Evolutionary conservation across 2,888 invertebrate genomes (phyloP), one percentile per base, ranked within the genome.

Genomic region (Sinotaia quadrata): DNA sequence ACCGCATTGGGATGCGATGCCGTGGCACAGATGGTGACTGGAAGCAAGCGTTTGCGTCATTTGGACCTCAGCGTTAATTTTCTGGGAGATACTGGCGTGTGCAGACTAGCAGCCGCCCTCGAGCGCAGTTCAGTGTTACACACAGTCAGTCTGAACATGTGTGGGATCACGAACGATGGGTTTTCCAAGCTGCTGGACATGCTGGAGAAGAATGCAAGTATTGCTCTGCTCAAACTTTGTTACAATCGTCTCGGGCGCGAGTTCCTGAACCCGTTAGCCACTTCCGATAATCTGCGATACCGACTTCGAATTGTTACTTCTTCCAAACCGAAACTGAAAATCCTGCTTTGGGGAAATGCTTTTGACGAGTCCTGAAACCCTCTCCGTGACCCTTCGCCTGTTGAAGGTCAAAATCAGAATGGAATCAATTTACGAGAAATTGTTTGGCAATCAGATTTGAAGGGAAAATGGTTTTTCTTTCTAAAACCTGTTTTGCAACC

Each of bases 311-410:
- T 82, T 34, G 82, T 84, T 52, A 83, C 82, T 47, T 83, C 84
- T 63, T 84, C 84, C 34, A 85, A 85, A 71, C 85, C 84, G 18
- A 83, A 85, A 73, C 78, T 87, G 33, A 86, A 83, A 70, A 78
- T 87, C 15, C 75, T 87, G 37, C 77, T 87, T 7, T 87, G 87
- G 87, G 87, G 87, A 62, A 87, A 87, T 66, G 75, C 82, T 7
- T 80, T 86, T 69, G 84, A 85, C 29, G 85, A 84, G 47, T 71
- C 79, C 8, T 75, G 69, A 63, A n/a, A n/a, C n/a, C n/a, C n/a
- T n/a, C n/a, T n/a, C n/a, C n/a, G n/a, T n/a, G n/a, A n/a, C n/a
- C n/a, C n/a, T n/a, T n/a, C n/a, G n/a, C n/a, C n/a, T n/a, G n/a
- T n/a, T n/a, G n/a, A n/a, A n/a, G n/a, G n/a, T n/a, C n/a, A n/a